Percentiles rank a stretch among this genome's conserved stretches.
Conservation (phyloP, 2,797 vertebrate genomes). For the Lagodon rhomboides region DNA sequence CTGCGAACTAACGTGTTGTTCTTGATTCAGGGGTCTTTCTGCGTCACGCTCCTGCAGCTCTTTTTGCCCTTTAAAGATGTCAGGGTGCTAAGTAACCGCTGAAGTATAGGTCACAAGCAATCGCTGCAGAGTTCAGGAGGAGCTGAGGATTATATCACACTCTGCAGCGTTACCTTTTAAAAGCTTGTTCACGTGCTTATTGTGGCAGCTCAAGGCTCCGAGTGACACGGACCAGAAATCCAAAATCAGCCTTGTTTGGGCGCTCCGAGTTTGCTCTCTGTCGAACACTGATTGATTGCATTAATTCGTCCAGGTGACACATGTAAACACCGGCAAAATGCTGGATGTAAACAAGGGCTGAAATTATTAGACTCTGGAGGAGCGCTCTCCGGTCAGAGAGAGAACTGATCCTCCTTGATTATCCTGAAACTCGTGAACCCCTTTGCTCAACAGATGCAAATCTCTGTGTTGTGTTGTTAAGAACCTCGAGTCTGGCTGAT, state of each 20-base stretch:
- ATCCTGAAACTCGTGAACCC: slow-evolving; percentile 30
- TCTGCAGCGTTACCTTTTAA: not conserved
- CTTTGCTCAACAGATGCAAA: slow-evolving; percentile 51
- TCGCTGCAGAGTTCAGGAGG: not conserved
- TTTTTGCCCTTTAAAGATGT: slow-evolving; percentile 54
- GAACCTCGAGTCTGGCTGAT: slow-evolving; percentile 27
- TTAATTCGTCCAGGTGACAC: slow-evolving; percentile 31
- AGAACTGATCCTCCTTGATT: slow-evolving; percentile 15
- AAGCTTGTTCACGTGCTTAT: not conserved
- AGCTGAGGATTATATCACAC: not conserved
- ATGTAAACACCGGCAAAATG: slow-evolving; percentile 33
- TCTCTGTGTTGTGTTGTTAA: slow-evolving; percentile 35
- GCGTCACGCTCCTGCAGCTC: slow-evolving; percentile 19
- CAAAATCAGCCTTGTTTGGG: slow-evolving; percentile 1
- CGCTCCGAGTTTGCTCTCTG: not conserved
- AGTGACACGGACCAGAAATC: slow-evolving; percentile 7
- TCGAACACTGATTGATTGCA: slow-evolving; percentile 12
- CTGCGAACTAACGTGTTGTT: slow-evolving; percentile 30
- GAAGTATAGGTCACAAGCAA: slow-evolving; percentile 17
- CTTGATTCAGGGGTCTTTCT: slow-evolving; percentile 9
- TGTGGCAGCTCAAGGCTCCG: not conserved
- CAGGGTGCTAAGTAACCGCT: slow-evolving; percentile 28
- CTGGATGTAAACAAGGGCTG: slow-evolving; percentile 25
- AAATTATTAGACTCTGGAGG: slow-evolving; percentile 3
- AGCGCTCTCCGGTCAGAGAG: not conserved